Evolutionary conservation across 2,888 invertebrate species (phyloP), one percentile per base, ranked within the genome.

Genomic region (Mimumesa dahlbomi): DNA sequence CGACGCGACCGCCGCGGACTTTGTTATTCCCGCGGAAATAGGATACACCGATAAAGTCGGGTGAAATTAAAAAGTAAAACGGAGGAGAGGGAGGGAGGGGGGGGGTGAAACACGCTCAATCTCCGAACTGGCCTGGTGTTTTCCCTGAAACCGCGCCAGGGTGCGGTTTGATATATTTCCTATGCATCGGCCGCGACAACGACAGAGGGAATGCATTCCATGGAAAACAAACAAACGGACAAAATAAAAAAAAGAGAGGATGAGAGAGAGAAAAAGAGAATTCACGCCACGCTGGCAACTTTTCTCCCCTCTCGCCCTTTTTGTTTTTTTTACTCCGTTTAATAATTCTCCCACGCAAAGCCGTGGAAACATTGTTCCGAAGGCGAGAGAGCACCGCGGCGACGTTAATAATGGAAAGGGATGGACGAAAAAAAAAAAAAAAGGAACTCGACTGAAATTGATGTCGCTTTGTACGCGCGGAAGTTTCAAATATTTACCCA

Each of bases 11-110:
- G 13, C 43, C n/a, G 31, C 7, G 21, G 9, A 13, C 46, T 56
- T 46, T n/a, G 53, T 54, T 65, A 62, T 53, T 57, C 21, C 34
- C 19, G 48, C 16, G 38, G 40, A 43, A 57, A 68, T 50, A 19
- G 36, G 22, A 38, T 16, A 19, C 16, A 67, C 13, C 31, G n/a
- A 31, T 29, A 13, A 13, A 36, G 29, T 9, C 14, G 2, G 22
- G 5, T 5, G 21, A 36, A 61, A 52, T 63, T 48, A 54, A 62
- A 70, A 50, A 59, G 43, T 25, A 31, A 40, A 52, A 48, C 34
- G n/a, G 29, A 62, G 42, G 50, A 36, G 52, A n/a, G n/a, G n/a
- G n/a, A n/a, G n/a, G n/a, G n/a, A n/a, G n/a, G n/a, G n/a, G n/a
- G n/a, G n/a, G n/a, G n/a, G n/a, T n/a, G n/a, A 46, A 61, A 57